A percentile compares a stretch with the other conserved stretches of the same genome.
phyloP scores from a whole-genome alignment of 1,140 invertebrate genomes.

The Sitobion miscanthi region DNA sequence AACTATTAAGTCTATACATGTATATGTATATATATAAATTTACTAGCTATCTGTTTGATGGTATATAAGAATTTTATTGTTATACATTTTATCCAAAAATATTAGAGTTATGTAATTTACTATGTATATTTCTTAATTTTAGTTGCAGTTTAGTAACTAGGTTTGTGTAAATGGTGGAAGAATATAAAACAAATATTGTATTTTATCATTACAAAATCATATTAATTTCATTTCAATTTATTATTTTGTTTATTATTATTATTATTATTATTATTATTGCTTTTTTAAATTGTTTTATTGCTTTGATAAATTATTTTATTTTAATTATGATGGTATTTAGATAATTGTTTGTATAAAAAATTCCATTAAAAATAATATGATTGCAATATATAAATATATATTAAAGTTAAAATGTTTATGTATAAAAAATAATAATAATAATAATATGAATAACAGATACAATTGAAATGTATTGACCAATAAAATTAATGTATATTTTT shows the following conservation, averaged over 20 bases:
- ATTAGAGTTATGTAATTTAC: constrained; percentile 47
- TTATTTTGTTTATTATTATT: constrained; percentile 33
- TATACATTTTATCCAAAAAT: constrained; percentile 43
- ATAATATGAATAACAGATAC: background rate
- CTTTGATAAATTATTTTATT: constrained; percentile 37
- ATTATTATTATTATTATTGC: background rate
- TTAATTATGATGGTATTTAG: constrained; percentile 17
- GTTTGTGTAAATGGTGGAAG: constrained; percentile 57
- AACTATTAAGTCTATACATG: background rate
- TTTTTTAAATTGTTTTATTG: constrained; percentile 22
- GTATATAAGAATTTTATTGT: constrained; percentile 41
- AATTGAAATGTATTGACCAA: constrained; percentile 15
- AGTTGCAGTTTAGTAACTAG: constrained; percentile 44
- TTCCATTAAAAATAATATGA: background rate
- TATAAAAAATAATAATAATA: background rate
- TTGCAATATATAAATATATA: constrained; percentile 22
- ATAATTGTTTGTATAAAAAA: background rate
- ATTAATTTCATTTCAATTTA: constrained; percentile 33
- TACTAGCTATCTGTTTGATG: constrained; percentile 36
- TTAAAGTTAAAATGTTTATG: background rate
- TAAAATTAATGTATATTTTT: constrained; percentile 37
- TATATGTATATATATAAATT: background rate
- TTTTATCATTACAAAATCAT: constrained; percentile 48
- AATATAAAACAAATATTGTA: constrained; percentile 45
- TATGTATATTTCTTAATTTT: constrained; percentile 53